These are phyloP conservation scores for Corythucha ciliata DNA, from an alignment of 2,888 invertebrate species.

Conservation along the genomic window DNA sequence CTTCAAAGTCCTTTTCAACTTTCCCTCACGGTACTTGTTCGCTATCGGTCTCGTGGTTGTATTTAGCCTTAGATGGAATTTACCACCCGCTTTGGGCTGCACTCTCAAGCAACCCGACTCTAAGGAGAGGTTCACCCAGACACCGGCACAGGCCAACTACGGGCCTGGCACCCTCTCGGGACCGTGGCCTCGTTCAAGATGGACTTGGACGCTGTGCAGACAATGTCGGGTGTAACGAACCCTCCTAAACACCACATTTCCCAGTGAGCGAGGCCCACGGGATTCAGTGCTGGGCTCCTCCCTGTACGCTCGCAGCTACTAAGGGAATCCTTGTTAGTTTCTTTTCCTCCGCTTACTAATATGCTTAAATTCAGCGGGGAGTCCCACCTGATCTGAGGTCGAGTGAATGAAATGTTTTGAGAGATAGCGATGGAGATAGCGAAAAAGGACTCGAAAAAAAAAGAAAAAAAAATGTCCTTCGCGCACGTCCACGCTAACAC, in stretches of 20 bases:
- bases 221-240: constrained; percentile 33
- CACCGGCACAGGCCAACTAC: constrained; percentile 36
- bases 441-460: too few relatives aligned
- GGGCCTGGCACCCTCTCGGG: constrained; percentile 40
- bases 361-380: constrained; percentile 45
- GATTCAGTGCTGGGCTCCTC: constrained; percentile 52
- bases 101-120: constrained; percentile 54
- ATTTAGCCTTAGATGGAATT: constrained; percentile 47
- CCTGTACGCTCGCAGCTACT: constrained; percentile 57
- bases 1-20: constrained; percentile 62
- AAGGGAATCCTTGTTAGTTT: constrained; percentile 55
- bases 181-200: constrained; percentile 41
- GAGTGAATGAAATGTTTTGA: too few relatives aligned
- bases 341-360: constrained; percentile 62
- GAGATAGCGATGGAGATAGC: too few relatives aligned
- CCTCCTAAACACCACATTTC: constrained; percentile 35
- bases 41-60: constrained; percentile 60
- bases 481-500: too few relatives aligned
- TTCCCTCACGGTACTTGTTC: constrained; percentile 60
- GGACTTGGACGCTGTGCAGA: constrained; percentile 28
- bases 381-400: constrained; percentile 34
- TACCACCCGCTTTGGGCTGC: constrained; percentile 55
- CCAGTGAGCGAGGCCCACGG: constrained; percentile 21
- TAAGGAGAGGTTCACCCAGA: constrained; percentile 37
- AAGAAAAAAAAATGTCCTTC: too few relatives aligned